Conservation (phyloP, 2,113 vertebrate species). For the Chlamydotis undulata region DNA sequence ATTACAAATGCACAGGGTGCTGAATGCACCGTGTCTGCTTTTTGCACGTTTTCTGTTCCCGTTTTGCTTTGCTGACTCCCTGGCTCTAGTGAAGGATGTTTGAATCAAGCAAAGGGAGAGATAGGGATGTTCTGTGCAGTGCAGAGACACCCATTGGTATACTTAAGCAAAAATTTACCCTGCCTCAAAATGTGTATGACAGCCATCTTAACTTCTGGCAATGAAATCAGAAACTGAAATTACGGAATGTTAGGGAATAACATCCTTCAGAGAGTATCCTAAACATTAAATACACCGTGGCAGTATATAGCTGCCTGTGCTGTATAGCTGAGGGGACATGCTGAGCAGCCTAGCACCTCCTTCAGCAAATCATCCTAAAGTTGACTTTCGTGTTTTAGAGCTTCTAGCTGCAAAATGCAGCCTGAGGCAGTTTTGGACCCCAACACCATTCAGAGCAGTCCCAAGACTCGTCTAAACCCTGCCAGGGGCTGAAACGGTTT, state of each 20-base stretch:
- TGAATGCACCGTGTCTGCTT: not conserved
- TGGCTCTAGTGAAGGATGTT: not conserved
- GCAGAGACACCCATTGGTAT: slow-evolving; percentile 58
- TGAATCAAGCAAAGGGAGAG: not conserved
- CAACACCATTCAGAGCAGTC: not conserved
- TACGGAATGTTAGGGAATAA: not conserved
- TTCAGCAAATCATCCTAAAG: not conserved
- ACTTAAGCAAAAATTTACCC: slow-evolving; percentile 10
- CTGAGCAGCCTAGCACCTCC: not conserved
- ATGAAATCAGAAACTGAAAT: not conserved
- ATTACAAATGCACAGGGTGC: not conserved
- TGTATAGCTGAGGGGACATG: rapidly evolving
- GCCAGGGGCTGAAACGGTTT: not conserved
- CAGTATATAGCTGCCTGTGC: not conserved
- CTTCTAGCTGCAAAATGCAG: not conserved
- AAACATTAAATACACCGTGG: not conserved
- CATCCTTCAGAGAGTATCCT: not conserved
- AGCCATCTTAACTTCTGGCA: slow-evolving; percentile 65
- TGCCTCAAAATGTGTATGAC: not conserved
- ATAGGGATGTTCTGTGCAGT: not conserved
- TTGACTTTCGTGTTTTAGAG: not conserved
- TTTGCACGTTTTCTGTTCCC: not conserved
- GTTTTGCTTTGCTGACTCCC: not conserved
- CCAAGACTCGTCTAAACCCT: not conserved
- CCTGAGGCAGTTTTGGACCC: not conserved